phyloP scores from a whole-genome alignment of 2,113 vertebrate species.

The Lucifuga dentata region DNA sequence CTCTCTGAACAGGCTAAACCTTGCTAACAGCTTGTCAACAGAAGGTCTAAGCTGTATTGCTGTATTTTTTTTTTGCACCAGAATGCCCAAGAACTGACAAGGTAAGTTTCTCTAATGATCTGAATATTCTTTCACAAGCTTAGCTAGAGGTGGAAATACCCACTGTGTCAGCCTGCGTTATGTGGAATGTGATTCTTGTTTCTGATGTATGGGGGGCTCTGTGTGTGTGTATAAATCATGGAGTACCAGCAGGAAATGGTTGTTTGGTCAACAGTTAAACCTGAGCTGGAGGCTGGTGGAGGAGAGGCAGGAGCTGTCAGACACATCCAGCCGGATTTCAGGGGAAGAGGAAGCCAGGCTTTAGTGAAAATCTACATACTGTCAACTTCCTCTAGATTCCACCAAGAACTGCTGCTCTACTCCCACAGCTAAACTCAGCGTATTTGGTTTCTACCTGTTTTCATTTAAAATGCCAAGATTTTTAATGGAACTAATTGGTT shows the following conservation, averaged over 20 bases:
- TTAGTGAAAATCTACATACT: constrained; percentile 47
- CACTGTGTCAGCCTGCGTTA: neutral
- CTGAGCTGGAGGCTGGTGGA: constrained; percentile 39
- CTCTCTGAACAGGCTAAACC: constrained; percentile 48
- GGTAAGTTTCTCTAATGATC: constrained; percentile 33
- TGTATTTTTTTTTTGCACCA: constrained; percentile 49
- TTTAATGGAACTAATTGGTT: too few species aligned
- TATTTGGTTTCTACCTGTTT: too few species aligned
- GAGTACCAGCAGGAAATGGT: constrained; percentile 54
- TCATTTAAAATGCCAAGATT: too few species aligned
- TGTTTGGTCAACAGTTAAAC: constrained; percentile 67
- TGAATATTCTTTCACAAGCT: constrained; percentile 21
- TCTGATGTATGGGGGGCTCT: constrained; percentile 34
- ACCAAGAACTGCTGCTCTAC: constrained; percentile 37
- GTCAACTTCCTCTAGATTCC: constrained; percentile 56
- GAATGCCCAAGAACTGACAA: constrained; percentile 37
- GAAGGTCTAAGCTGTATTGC: constrained; percentile 57
- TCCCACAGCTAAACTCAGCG: neutral
- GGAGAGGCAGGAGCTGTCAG: constrained; percentile 21
- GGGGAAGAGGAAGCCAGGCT: constrained; percentile 26
- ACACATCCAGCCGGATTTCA: constrained; percentile 27
- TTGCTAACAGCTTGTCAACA: constrained; percentile 70
- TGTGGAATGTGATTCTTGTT: constrained; percentile 41
- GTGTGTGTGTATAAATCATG: constrained; percentile 59
- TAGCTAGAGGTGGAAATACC: constrained; percentile 15